A percentile compares a stretch with the other conserved stretches of the same genome.
These are phyloP conservation scores for Myodes glareolus DNA, from an alignment of 2,113 vertebrate genomes.

Conservation along the genomic window DNA sequence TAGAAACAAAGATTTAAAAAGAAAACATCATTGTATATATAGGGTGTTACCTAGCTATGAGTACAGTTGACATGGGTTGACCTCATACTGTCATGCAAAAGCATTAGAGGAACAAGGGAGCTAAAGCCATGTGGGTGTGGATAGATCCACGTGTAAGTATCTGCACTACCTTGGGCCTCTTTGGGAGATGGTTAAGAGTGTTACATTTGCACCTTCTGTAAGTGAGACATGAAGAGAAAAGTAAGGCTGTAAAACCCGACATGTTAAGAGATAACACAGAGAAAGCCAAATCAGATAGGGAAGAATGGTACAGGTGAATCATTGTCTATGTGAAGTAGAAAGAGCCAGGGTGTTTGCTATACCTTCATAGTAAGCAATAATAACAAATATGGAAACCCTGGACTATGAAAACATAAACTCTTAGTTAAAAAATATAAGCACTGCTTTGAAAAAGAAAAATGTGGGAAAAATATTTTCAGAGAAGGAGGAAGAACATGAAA, in stretches of 20 bases:
- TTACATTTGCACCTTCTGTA: neutral
- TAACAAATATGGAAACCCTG: neutral
- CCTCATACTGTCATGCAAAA: neutral
- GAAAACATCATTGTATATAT: neutral
- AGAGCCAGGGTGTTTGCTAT: neutral
- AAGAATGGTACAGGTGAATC: neutral
- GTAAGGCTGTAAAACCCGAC: neutral
- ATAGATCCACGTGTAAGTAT: neutral
- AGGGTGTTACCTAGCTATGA: neutral
- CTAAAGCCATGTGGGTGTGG: neutral
- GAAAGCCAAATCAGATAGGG: neutral
- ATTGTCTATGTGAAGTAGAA: too few relatives aligned
- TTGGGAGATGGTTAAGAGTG: neutral
- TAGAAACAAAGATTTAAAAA: neutral
- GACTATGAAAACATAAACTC: neutral
- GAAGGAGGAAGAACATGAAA: too few relatives aligned
- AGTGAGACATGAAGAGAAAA: neutral
- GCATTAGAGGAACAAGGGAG: neutral
- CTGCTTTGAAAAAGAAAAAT: constrained; percentile 14
- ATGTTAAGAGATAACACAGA: neutral
- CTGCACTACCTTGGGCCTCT: neutral
- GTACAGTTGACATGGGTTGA: neutral
- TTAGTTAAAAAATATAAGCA: constrained; percentile 16
- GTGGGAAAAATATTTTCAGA: neutral
- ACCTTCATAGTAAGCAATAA: neutral